These are phyloP conservation scores for Hemibagrus wyckioides DNA, from an alignment of 2,113 vertebrate genomes.

Conservation along the genomic window DNA sequence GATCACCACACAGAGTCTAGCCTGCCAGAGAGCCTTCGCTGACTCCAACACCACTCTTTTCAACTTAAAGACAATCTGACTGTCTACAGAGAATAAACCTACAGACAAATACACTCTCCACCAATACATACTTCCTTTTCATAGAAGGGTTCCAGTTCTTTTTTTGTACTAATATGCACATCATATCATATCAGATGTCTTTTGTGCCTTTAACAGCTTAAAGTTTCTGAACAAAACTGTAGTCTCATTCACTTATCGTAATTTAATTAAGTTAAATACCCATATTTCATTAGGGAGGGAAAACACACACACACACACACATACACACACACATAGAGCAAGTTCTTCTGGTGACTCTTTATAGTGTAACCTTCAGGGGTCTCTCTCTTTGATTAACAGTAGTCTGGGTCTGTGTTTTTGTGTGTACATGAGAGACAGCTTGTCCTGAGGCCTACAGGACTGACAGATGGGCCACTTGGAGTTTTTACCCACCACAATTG, in stretches of 20 bases:
- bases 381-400: background rate
- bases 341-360: background rate
- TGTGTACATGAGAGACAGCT: background rate
- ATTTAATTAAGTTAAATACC: background rate
- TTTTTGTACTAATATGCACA: background rate
- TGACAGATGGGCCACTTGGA: slow-evolving; percentile 25
- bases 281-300: background rate
- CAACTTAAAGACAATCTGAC: slow-evolving; percentile 11
- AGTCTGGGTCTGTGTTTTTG: background rate
- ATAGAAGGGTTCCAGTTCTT: background rate
- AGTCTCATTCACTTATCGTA: background rate
- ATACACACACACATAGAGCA: background rate
- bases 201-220: background rate
- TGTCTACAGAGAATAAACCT: slow-evolving; percentile 1
- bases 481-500: slow-evolving; percentile 2
- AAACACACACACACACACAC: slow-evolving; percentile 1
- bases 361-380: background rate
- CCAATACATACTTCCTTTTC: slow-evolving; percentile 1
- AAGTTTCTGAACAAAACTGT: background rate
- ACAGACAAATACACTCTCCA: slow-evolving; percentile 3
- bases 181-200: background rate
- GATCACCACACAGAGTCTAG: slow-evolving; percentile 16
- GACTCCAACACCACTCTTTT: slow-evolving; percentile 50
- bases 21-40: slow-evolving; percentile 25
- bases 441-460: slow-evolving; percentile 24